Evolutionary conservation across 2,888 invertebrate genomes (phyloP).

Genomic region (Coenonympha glycerion): DNA sequence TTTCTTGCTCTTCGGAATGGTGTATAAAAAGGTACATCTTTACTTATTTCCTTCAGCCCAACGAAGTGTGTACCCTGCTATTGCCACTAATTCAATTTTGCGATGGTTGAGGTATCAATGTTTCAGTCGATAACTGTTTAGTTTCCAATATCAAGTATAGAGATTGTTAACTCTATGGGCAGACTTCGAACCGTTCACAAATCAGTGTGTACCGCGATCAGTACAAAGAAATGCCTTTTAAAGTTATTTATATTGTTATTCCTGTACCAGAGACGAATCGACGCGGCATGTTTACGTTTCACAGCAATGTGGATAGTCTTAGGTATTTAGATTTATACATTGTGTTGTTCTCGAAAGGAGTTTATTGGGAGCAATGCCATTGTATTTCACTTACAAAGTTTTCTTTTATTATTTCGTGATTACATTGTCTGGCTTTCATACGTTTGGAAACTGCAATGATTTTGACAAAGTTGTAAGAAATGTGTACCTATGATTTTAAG

Average conservation of each 20-base stretch:
- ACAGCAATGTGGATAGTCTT: conserved; percentile 16
- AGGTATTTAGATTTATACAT: conserved; percentile 12
- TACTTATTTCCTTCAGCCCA: too few species aligned
- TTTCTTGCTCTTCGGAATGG: too few species aligned
- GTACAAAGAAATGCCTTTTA: conserved; percentile 61
- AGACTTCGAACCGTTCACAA: conserved; percentile 56
- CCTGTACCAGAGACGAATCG: conserved; percentile 35
- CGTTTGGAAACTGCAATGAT: not conserved
- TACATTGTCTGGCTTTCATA: not conserved
- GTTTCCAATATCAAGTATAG: too few species aligned
- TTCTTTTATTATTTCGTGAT: not conserved
- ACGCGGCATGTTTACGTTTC: conserved; percentile 31
- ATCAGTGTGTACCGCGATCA: conserved; percentile 64
- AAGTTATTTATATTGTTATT: conserved; percentile 63
- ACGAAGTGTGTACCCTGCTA: too few species aligned
- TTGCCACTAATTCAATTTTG: too few species aligned
- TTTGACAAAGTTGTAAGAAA: too few species aligned
- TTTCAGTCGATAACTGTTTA: too few species aligned
- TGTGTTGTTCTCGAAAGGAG: conserved; percentile 3
- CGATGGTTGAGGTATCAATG: too few species aligned
- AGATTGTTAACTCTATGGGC: conserved; percentile 30
- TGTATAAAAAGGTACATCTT: too few species aligned
- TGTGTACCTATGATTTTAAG: too few species aligned
- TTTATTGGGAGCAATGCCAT: conserved; percentile 15
- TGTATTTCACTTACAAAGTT: not conserved